Evolutionary conservation across 2,888 invertebrate species (phyloP).

Genomic region (Cephus sareptanus): DNA sequence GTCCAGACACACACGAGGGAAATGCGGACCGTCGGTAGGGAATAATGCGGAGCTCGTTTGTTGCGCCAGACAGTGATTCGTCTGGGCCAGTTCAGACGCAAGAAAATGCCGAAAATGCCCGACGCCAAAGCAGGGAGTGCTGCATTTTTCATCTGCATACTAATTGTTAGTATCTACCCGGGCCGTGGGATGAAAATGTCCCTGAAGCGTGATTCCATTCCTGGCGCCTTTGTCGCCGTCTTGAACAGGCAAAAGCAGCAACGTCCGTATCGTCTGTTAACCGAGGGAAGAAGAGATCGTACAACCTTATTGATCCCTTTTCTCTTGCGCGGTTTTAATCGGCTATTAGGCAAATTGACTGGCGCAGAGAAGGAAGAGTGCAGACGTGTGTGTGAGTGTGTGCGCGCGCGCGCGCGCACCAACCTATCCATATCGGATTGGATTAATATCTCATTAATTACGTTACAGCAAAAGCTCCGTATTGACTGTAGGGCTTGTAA

Average conservation of each 20-base stretch:
- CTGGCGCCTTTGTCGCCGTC: too few species aligned
- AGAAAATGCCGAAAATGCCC: slow-evolving; percentile 50
- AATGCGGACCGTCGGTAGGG: slow-evolving; percentile 38
- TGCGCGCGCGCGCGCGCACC: background rate
- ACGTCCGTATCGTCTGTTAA: too few species aligned
- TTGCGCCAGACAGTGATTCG: slow-evolving; percentile 56
- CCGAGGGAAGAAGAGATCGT: too few species aligned
- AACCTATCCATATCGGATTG: background rate
- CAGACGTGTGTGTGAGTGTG: background rate
- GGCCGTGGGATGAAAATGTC: too few species aligned
- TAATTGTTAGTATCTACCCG: slow-evolving; percentile 29
- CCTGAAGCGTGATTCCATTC: too few species aligned
- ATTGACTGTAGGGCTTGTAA: background rate
- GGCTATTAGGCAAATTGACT: too few species aligned
- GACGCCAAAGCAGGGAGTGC: slow-evolving; percentile 24
- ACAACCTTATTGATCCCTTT: too few species aligned
- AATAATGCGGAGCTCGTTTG: slow-evolving; percentile 55
- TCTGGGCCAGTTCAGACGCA: slow-evolving; percentile 43
- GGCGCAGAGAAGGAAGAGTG: background rate
- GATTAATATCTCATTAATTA: slow-evolving; percentile 14
- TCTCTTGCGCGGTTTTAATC: too few species aligned
- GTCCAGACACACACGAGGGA: slow-evolving; percentile 24
- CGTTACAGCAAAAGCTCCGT: background rate
- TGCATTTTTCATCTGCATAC: slow-evolving; percentile 53
- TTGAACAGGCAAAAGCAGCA: too few species aligned